phyloP scores from a whole-genome alignment of 2,888 invertebrate genomes.

The Chorisops tibialis region DNA sequence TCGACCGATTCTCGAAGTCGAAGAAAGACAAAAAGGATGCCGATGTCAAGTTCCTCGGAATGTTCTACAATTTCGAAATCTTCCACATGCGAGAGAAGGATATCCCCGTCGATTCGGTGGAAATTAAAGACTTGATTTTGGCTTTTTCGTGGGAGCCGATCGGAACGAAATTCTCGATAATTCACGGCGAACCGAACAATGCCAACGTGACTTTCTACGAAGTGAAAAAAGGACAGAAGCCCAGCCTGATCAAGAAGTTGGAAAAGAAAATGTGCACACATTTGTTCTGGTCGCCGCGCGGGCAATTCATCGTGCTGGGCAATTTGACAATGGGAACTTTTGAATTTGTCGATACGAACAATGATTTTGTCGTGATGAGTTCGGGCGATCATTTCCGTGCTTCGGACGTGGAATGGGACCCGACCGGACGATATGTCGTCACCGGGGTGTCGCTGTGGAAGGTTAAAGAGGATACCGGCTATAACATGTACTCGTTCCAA shows the following conservation, averaged over 20 bases:
- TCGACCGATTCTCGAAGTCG: constrained; percentile 82
- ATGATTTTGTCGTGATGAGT: constrained; percentile 94
- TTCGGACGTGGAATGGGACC: constrained; percentile 99
- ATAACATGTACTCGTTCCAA: constrained; percentile 98
- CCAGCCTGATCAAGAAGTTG: constrained; percentile 79
- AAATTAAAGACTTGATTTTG: constrained; percentile 87
- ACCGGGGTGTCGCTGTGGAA: constrained; percentile 95
- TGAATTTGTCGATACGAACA: constrained; percentile 90
- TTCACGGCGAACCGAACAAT: constrained; percentile 81
- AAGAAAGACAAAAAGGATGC: constrained; percentile 88
- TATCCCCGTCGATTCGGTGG: constrained; percentile 96
- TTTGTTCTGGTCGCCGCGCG: constrained; percentile 93
- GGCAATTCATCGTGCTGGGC: constrained; percentile 92
- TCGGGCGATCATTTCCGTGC: constrained; percentile 88
- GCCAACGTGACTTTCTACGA: constrained; percentile 91
- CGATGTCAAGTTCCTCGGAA: constrained; percentile 91
- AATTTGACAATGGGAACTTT: constrained; percentile 84
- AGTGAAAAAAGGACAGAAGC: constrained; percentile 85
- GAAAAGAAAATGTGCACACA: constrained; percentile 88
- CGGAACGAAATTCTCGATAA: constrained; percentile 93
- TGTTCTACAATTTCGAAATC: constrained; percentile 98
- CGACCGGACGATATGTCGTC: constrained; percentile 95
- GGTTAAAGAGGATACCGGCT: constrained; percentile 88
- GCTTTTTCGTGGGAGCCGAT: constrained; percentile 99
- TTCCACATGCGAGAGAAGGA: constrained; percentile 98